Percentiles rank a stretch among this genome's conserved stretches.
phyloP scores from a whole-genome alignment of 1,140 invertebrate species.

The Bombus impatiens region DNA sequence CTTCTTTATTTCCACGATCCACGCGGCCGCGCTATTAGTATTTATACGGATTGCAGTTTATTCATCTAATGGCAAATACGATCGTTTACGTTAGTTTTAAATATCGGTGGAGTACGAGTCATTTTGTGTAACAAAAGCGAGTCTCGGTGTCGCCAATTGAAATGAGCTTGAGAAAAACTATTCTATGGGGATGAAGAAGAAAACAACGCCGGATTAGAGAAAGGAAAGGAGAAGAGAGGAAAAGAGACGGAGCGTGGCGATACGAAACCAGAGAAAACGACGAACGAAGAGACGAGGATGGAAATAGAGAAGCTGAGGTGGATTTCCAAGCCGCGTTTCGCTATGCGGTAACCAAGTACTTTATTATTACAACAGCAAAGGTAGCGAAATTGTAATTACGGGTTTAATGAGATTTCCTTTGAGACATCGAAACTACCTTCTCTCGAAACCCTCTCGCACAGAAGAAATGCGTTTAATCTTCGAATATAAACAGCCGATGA shows the following conservation, averaged over 20 bases:
- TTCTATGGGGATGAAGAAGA: too few relatives aligned
- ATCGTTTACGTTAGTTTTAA: background rate
- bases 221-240: too few relatives aligned
- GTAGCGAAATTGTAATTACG: constrained; percentile 44
- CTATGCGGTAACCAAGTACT: constrained; percentile 9
- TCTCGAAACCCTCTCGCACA: background rate
- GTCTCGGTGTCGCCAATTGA: background rate
- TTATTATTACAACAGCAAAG: constrained; percentile 17
- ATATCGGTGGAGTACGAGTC: background rate
- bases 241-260: too few relatives aligned
- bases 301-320: background rate
- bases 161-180: background rate
- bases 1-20: background rate
- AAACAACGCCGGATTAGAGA: too few relatives aligned
- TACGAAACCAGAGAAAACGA: too few relatives aligned
- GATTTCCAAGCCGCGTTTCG: background rate
- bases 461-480: background rate
- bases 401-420: constrained; percentile 51
- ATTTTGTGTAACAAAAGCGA: background rate
- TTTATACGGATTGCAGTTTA: background rate
- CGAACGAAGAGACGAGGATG: background rate
- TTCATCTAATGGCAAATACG: background rate
- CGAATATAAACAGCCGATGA: background rate
- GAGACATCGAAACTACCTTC: background rate
- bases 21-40: background rate